Evolutionary conservation across 2,113 vertebrate species (phyloP).

Genomic region (Antigone vipio): DNA sequence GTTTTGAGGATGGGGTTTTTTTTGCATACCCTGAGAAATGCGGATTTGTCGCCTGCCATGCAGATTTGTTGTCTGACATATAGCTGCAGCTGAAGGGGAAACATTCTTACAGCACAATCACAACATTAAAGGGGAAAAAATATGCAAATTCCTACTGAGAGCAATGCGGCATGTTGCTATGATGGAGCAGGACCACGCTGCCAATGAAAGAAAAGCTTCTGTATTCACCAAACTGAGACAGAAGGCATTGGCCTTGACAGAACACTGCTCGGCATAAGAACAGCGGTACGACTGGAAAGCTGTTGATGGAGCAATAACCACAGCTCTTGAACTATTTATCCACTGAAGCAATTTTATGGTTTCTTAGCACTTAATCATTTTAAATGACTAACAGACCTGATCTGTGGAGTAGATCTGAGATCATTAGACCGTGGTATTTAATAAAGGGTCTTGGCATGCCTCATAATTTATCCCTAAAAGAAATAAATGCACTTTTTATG

Average conservation of each 20-base stretch:
- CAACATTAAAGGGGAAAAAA: neutral
- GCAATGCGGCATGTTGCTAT: rapidly evolving
- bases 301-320: neutral
- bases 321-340: neutral
- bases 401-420: neutral
- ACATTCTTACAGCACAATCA: neutral
- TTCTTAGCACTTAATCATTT: constrained; percentile 22
- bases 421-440: neutral
- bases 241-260: neutral
- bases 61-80: neutral
- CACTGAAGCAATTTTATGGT: neutral
- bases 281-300: neutral
- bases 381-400: constrained; percentile 1
- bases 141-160: neutral
- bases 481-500: neutral
- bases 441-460: neutral
- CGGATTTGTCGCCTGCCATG: neutral
- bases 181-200: neutral
- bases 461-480: neutral
- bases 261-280: neutral
- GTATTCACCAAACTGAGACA: neutral
- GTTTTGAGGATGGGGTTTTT: rapidly evolving
- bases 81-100: neutral
- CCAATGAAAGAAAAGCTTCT: neutral
- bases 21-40: neutral